Base-by-base conservation (phyloP, 2,888 invertebrate species). In the Saturnia pavonia region DNA sequence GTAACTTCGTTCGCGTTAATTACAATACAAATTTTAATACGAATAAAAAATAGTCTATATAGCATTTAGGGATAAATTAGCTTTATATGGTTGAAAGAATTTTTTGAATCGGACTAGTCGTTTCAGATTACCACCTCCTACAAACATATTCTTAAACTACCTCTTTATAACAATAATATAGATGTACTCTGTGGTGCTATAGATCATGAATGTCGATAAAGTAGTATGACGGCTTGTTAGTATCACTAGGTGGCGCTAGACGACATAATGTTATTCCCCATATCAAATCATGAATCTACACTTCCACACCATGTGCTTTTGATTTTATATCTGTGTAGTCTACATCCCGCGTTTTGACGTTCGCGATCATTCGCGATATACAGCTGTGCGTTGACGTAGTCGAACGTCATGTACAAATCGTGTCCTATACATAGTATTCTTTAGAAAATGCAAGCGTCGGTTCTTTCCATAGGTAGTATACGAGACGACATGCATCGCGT, bases 331-430 rank as follows among this genome's bases (percentile, higher is more conserved):
- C 78, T 81, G 82, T 83, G 80, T 16, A 4, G 80, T 76, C 72
- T 75, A 75, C 82, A 82, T 60, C 16, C 57, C 27, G 57, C 27
- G 27, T 27, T 25, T 25, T 12, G 34, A 6, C 34, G 34, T 34
- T 34, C 6, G 34, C 34, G 34, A n/a, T 34, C 27, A 25, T 84
- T 84, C 80, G 81, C 81, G 83, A 82, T 79, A 77, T 80, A 78
- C 83, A 77, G 78, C 80, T 80, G 54, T 54, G 54, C 22, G 54
- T 22, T 22, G 82, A 77, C 76, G 81, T 83, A 85, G 87, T 60
- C 84, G 84, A 84, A 85, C 77, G 83, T 84, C 76, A 75, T 60
- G 67, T 68, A 66, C 71, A 76, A 77, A 76, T 76, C 79, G 80
- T 80, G 77, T 76, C 74, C 76, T 81, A 76, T 75, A 73, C 74